Evolutionary conservation across 2,113 vertebrate genomes (phyloP).

Genomic region (Myiozetetes cayanensis): DNA sequence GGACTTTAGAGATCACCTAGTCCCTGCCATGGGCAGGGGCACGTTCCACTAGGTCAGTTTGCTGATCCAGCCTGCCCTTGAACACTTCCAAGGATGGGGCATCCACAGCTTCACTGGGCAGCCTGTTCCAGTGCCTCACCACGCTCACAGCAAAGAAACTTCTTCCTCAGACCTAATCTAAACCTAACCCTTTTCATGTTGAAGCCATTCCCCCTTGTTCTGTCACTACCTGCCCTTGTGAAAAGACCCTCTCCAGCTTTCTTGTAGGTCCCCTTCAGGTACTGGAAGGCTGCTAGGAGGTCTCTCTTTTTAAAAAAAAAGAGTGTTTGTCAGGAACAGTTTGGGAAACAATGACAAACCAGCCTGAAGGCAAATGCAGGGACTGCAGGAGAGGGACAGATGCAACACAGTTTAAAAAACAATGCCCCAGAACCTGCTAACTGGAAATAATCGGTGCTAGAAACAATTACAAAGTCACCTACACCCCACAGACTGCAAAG

Average conservation of each 20-base stretch:
- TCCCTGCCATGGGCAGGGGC: not conserved
- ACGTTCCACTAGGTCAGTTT: not conserved
- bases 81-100: not conserved
- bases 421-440: not conserved
- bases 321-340: not conserved
- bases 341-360: not conserved
- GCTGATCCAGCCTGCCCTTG: not conserved
- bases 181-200: not conserved
- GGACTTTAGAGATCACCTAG: not conserved
- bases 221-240: not conserved
- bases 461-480: not conserved
- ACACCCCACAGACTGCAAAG: not conserved
- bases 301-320: not conserved
- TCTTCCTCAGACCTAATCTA: not conserved
- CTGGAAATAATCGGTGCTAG: not conserved
- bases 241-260: not conserved
- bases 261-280: not conserved
- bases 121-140: not conserved
- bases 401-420: not conserved
- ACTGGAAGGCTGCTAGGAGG: not conserved
- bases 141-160: not conserved
- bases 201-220: not conserved
- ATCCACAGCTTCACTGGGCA: not conserved
- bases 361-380: not conserved
- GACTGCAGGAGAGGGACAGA: not conserved